A percentile compares a stretch with the other conserved stretches of the same genome.
Evolutionary conservation across 2,888 invertebrate genomes (phyloP).

Genomic region (Rhagonycha fulva): DNA sequence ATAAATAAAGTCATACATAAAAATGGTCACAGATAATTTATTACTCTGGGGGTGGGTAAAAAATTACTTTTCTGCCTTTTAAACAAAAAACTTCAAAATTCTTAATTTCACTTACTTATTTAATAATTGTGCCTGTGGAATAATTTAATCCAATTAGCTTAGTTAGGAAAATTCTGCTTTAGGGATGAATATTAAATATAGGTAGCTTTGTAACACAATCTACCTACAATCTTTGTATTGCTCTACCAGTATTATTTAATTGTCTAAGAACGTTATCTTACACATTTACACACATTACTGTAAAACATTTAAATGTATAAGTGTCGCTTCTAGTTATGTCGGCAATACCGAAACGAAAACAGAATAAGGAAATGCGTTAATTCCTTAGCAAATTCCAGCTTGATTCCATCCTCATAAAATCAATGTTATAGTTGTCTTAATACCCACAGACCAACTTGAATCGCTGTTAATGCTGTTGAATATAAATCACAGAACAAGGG

Average conservation of each 20-base stretch:
- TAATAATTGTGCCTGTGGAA: neutral
- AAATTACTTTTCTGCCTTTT: neutral
- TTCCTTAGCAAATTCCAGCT: conserved; percentile 31
- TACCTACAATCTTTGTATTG: neutral
- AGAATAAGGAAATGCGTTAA: conserved; percentile 26
- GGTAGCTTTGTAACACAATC: neutral
- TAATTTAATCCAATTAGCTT: neutral
- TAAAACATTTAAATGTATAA: conserved; percentile 12
- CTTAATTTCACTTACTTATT: neutral
- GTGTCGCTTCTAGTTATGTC: conserved; percentile 20
- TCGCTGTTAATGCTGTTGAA: neutral
- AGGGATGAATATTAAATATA: neutral
- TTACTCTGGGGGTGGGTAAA: neutral
- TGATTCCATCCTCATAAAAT: conserved; percentile 32
- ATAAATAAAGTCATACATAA: neutral
- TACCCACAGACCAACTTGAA: conserved; percentile 29
- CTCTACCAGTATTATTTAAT: conserved; percentile 8
- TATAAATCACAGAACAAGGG: neutral
- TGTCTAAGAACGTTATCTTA: conserved; percentile 10
- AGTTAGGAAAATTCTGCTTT: neutral
- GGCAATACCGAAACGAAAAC: conserved; percentile 13
- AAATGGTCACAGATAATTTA: neutral
- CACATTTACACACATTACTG: conserved; percentile 5
- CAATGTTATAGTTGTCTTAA: conserved; percentile 38
- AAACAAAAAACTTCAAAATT: neutral